phyloP scores from a whole-genome alignment of 2,888 invertebrate species.

The Ernsta delagoae region DNA sequence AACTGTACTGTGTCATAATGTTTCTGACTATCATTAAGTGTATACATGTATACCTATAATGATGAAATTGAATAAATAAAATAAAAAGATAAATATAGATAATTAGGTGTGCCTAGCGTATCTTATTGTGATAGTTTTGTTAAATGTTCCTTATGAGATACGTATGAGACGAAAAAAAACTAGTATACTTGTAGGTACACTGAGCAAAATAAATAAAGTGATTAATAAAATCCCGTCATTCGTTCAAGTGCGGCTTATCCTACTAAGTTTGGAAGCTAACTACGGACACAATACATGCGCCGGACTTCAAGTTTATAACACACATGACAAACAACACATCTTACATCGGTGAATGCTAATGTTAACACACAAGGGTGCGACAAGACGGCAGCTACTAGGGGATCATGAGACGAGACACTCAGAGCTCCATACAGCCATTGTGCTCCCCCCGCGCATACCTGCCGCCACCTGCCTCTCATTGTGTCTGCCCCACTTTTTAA shows the following conservation, averaged over 20 bases:
- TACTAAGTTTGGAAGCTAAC: constrained; percentile 14
- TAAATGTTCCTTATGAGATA: too few species aligned
- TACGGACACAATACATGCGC: constrained; percentile 28
- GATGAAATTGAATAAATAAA: too few species aligned
- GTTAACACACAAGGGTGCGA: constrained; percentile 23
- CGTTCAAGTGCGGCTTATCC: neutral
- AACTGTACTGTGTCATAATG: too few species aligned
- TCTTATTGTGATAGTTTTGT: too few species aligned
- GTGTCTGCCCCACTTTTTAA: constrained; percentile 77
- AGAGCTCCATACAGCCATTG: constrained; percentile 66
- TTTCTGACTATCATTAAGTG: too few species aligned
- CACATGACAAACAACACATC: constrained; percentile 6
- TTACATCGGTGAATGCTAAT: constrained; percentile 20
- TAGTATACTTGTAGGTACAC: too few species aligned
- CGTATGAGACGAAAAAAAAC: too few species aligned
- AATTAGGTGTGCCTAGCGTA: too few species aligned
- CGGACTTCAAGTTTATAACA: constrained; percentile 15
- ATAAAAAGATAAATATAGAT: too few species aligned
- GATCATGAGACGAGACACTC: constrained; percentile 52
- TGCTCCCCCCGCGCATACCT: constrained; percentile 55
- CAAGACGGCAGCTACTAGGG: constrained; percentile 49
- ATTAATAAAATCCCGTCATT: too few species aligned
- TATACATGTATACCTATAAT: too few species aligned
- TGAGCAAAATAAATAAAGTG: too few species aligned
- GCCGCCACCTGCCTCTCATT: constrained; percentile 63